These are phyloP conservation scores for Pachyuromys duprasi DNA, from an alignment of 2,797 vertebrate species.

Conservation along the genomic window DNA sequence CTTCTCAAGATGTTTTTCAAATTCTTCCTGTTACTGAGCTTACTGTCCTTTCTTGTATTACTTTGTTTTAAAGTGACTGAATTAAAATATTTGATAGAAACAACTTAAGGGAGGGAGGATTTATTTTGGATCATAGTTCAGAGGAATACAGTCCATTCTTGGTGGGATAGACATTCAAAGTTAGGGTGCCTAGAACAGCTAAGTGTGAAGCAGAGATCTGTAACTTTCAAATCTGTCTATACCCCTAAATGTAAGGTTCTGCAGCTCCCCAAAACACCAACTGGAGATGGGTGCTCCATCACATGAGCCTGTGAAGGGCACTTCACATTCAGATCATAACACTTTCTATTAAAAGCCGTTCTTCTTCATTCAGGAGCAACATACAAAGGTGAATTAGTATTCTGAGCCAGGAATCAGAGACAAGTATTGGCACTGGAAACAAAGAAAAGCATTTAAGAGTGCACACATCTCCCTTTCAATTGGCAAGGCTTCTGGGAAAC, in stretches of 20 bases:
- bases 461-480: constrained; percentile 22
- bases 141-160: not conserved
- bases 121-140: not conserved
- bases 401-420: not conserved
- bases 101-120: not conserved
- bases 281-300: not conserved
- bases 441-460: constrained; percentile 38
- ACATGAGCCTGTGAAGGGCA: not conserved
- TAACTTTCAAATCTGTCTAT: not conserved
- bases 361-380: not conserved
- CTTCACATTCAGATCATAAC: not conserved
- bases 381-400: not conserved
- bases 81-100: not conserved
- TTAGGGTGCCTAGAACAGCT: not conserved
- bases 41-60: constrained; percentile 5
- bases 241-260: not conserved
- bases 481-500: constrained; percentile 42
- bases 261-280: not conserved
- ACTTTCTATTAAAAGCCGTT: not conserved
- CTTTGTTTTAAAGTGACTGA: not conserved
- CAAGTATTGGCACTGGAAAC: not conserved
- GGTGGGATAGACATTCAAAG: not conserved
- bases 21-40: constrained; percentile 10
- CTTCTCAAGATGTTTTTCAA: constrained; percentile 37
- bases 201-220: not conserved